These are phyloP conservation scores for Calidris pygmaea DNA, from an alignment of 2,113 vertebrate species.

Conservation along the genomic window DNA sequence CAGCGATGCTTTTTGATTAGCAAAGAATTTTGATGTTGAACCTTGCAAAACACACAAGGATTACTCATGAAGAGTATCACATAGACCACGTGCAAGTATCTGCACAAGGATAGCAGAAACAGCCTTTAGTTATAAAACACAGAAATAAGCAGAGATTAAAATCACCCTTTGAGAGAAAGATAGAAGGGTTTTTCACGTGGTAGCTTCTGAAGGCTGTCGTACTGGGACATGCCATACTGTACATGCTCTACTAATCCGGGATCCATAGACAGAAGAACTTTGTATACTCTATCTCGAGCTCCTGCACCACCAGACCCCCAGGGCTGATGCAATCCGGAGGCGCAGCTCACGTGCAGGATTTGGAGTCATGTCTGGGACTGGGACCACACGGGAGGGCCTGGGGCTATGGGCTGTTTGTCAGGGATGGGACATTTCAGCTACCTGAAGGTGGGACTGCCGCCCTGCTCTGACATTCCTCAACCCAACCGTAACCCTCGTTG, in stretches of 20 bases:
- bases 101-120: neutral
- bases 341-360: neutral
- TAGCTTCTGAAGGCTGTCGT: neutral
- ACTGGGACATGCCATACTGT: neutral
- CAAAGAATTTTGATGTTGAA: neutral
- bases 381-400: neutral
- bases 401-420: neutral
- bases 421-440: neutral
- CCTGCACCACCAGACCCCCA: neutral
- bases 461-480: neutral
- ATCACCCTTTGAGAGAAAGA: neutral
- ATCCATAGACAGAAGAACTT: neutral
- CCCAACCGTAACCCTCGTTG: neutral
- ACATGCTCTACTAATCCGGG: neutral
- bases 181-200: neutral
- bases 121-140: neutral
- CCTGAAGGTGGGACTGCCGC: neutral
- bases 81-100: neutral
- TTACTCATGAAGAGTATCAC: neutral
- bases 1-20: neutral
- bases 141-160: slow-evolving; percentile 13
- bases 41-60: neutral
- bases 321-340: neutral
- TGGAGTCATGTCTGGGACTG: neutral
- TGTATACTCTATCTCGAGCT: neutral